A percentile compares a stretch with the other conserved stretches of the same genome.
These are phyloP conservation scores for Cephus sareptanus DNA, from an alignment of 2,888 invertebrate species.

Conservation along the genomic window DNA sequence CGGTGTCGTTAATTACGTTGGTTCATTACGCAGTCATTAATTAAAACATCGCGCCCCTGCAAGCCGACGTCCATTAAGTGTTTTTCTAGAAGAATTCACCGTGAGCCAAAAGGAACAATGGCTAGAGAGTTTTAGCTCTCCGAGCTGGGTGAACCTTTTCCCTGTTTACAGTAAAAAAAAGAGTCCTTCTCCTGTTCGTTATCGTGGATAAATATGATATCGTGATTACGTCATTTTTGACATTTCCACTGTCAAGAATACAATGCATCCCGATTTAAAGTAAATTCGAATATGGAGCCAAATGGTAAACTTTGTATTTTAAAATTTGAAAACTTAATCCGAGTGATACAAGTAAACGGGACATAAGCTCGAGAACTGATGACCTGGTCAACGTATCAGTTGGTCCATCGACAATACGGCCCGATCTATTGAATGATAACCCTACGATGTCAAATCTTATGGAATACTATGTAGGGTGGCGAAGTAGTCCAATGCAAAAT, in stretches of 20 bases:
- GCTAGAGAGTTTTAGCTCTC: background rate
- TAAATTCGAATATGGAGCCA: background rate
- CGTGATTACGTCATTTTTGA: constrained; percentile 9
- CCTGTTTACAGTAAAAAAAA: constrained; percentile 36
- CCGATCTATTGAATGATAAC: background rate
- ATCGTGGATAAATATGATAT: constrained; percentile 17
- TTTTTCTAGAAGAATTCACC: constrained; percentile 17
- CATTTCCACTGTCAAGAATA: background rate
- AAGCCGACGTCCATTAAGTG: constrained; percentile 22
- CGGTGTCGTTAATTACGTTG: constrained; percentile 33
- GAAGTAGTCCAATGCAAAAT: background rate
- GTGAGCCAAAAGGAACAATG: constrained; percentile 1
- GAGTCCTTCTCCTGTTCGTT: background rate
- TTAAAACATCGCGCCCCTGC: constrained; percentile 21
- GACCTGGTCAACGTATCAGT: background rate
- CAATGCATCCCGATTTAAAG: background rate
- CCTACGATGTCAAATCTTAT: background rate
- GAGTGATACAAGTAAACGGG: background rate
- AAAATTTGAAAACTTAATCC: background rate
- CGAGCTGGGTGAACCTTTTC: constrained; percentile 22
- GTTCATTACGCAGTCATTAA: constrained; percentile 36
- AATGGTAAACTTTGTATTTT: background rate
- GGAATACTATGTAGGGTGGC: background rate
- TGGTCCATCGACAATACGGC: background rate
- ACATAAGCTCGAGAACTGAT: background rate